Conservation (phyloP, 30 jellyfish, hydroid and myxozoan species). For the Cassiopea xamachana region DNA sequence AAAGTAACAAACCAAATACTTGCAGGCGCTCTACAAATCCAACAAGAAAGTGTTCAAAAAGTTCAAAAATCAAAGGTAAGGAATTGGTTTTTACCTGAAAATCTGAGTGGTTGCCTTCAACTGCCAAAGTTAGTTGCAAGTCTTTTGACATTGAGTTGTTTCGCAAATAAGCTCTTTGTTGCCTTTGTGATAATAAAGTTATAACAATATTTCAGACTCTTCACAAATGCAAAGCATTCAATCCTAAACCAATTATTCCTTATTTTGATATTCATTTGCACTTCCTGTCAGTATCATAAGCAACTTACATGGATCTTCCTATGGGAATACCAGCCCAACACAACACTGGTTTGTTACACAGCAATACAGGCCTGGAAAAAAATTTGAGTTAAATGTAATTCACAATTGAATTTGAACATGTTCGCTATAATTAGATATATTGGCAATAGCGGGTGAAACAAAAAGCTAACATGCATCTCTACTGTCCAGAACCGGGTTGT, state of each 20-base stretch:
- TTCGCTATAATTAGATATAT: too few relatives aligned
- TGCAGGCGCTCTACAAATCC: too few relatives aligned
- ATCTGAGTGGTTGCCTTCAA: conserved; percentile 82
- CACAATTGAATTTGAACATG: too few relatives aligned
- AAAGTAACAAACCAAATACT: too few relatives aligned
- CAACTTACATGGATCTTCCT: conserved; percentile 73
- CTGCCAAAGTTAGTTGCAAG: conserved; percentile 52
- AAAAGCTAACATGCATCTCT: too few relatives aligned
- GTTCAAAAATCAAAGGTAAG: too few relatives aligned
- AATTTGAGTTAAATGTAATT: background rate
- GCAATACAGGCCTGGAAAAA: conserved; percentile 60
- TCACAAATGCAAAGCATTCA: background rate
- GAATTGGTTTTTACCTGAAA: conserved; percentile 53
- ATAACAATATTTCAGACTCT: background rate
- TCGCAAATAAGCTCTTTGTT: conserved; percentile 76
- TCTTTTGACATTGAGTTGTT: conserved; percentile 66
- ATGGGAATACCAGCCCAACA: conserved; percentile 92
- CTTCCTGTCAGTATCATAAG: background rate
- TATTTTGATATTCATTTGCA: too few relatives aligned
- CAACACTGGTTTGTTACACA: conserved; percentile 78
- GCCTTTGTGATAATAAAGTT: conserved; percentile 21
- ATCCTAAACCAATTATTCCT: background rate
- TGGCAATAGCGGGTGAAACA: too few relatives aligned
- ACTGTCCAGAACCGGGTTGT: too few relatives aligned
- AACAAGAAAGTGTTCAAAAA: too few relatives aligned